Conservation (phyloP, 2,888 invertebrate genomes). For the Pristionchus arcanus region DNA sequence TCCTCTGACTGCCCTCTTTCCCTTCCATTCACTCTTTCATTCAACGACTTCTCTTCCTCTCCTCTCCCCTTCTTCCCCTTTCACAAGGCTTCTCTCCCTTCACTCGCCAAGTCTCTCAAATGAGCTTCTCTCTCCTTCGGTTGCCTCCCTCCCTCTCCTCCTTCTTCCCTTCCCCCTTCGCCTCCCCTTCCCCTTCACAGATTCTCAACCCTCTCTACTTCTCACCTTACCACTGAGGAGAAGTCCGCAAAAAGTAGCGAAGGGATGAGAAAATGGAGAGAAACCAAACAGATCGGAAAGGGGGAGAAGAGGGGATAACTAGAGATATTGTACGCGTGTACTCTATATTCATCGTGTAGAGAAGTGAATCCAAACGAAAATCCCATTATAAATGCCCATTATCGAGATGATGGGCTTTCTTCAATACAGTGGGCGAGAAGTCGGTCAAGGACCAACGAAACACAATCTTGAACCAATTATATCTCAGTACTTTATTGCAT, state of each 20-base stretch:
- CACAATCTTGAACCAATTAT: neutral
- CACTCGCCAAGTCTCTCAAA: constrained; percentile 24
- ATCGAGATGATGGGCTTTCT: constrained; percentile 15
- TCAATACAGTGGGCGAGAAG: neutral
- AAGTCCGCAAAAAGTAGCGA: constrained; percentile 45
- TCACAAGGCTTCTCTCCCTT: constrained; percentile 16
- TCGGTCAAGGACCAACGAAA: neutral
- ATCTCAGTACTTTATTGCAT: too few species aligned
- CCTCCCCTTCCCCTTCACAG: neutral
- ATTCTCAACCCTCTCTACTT: constrained; percentile 23
- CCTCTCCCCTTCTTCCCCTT: neutral
- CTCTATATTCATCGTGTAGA: constrained; percentile 9
- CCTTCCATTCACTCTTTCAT: neutral
- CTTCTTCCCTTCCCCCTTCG: neutral
- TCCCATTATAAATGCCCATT: neutral
- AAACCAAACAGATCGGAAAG: constrained; percentile 38
- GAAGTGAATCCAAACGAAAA: neutral
- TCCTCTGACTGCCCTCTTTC: constrained; percentile 36
- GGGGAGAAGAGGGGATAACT: constrained; percentile 1
- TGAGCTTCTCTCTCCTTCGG: neutral
- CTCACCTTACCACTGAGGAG: constrained; percentile 16
- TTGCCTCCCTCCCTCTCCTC: neutral
- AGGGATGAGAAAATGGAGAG: constrained; percentile 25
- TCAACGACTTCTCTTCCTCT: constrained; percentile 13
- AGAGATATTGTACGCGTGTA: constrained; percentile 14